Evolutionary conservation across 2,113 vertebrate species (phyloP), one percentile per base, ranked within the genome.

Genomic region (Tragelaphus buxtoni): DNA sequence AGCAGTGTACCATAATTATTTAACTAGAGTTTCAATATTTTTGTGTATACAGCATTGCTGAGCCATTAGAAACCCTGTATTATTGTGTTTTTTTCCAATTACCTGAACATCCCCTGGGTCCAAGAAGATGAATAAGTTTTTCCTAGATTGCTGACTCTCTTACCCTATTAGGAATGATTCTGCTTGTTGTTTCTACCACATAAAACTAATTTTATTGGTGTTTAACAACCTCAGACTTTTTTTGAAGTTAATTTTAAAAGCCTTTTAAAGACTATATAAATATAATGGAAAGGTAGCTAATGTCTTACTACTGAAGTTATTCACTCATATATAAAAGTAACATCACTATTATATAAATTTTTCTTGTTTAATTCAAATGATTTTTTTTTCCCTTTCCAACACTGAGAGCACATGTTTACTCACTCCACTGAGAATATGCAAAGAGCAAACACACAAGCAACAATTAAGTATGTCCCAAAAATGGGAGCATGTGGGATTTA

Each of bases 91-190:
- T 88, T 97, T 98, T 96, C 90, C 97, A 98, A 97, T 98, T 98
- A 98, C 86, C 96, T 39, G 4, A 97, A 80, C 9, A 98, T 86
- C 97, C 96, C 95, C 90, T 94, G 92, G 95, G 98, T 95, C 95
- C 96, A 97, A 83, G 88, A 94, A 97, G 94, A 98, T 94, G 95
- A 98, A 96, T 97, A 98, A 80, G 39, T 96, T 95, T 92, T 97
- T 86, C 96, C 96, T 92, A 85, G 91, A 98, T 92, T 98, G 96
- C 97, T 98, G 94, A 98, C 90, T 98, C 85, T 97, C 80, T 91
- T 89, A 58, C 69, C 49, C 80, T 87, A 49, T 96, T 88, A 96
- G 92, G 30, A 98, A 98, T 98, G 60, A 77, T 74, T 88, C 35
- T 96, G 65, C 72, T 56, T 93, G 56, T 86, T 22, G 9, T 79